Evolutionary conservation across 2,113 vertebrate genomes (phyloP).

Genomic region (Protomyctophum bolini): DNA sequence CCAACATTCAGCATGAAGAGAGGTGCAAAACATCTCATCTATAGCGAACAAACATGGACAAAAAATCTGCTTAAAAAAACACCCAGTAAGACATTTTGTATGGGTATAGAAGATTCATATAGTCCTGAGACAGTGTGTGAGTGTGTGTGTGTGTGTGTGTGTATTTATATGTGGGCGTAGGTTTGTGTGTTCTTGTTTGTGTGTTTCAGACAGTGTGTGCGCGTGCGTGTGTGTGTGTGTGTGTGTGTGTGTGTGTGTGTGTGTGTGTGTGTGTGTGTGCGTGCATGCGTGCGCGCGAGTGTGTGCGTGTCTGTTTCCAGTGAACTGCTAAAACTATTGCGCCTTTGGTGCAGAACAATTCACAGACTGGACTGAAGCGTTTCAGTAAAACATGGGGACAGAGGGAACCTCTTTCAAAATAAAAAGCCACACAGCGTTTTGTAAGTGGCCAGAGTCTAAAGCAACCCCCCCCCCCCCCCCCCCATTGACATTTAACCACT

Average conservation of each 20-base stretch:
- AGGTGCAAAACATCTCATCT: constrained; percentile 56
- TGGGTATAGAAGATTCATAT: constrained; percentile 26
- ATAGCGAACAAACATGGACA: constrained; percentile 24
- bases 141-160: constrained; percentile 16
- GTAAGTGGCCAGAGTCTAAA: constrained; percentile 9
- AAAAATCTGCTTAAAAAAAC: constrained; percentile 48
- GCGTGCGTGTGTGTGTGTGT: constrained; percentile 21
- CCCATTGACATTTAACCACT: constrained; percentile 8
- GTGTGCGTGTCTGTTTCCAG: constrained; percentile 11
- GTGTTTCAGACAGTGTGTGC: constrained; percentile 40
- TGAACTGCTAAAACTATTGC: constrained; percentile 54
- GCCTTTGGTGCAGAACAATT: constrained; percentile 52
- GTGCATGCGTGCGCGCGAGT: too few relatives aligned
- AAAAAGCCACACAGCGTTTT: constrained; percentile 23
- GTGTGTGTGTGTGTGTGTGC: not conserved
- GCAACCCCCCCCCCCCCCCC: not conserved
- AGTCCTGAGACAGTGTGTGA: constrained; percentile 71
- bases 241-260: constrained; percentile 30
- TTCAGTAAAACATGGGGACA: constrained; percentile 21
- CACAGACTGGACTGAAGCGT: constrained; percentile 30
- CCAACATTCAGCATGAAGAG: constrained; percentile 36
- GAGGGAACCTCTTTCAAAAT: constrained; percentile 13
- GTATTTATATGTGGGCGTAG: too few relatives aligned
- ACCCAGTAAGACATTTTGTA: constrained; percentile 26
- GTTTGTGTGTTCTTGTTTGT: constrained; percentile 4